Evolutionary conservation across 1,140 invertebrate species (phyloP), one percentile per base, ranked within the genome.

Genomic region (Pachyrhynchus sulphureomaculatus): DNA sequence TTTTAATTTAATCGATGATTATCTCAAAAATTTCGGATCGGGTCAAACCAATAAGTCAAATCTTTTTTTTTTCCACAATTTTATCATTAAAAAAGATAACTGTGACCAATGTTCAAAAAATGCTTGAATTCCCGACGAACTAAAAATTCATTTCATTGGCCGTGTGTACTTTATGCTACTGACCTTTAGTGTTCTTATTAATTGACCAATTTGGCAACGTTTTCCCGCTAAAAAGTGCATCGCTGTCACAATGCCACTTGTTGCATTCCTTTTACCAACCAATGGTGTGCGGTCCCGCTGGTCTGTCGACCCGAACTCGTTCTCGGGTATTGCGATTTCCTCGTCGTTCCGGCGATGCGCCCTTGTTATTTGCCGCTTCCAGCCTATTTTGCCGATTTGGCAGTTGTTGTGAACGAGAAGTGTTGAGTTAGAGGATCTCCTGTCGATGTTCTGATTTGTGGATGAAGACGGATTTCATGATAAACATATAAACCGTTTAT

Each of bases 291-390:
- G 57, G 47, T 52, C 57, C 36, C 47, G 49, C 49, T 36, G 42
- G 36, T 51, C 23, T 39, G 44, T 49, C 45, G 48, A 42, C 49
- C 58, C 48, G 48, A 61, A 20, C 41, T 47, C 47, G 57, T 17
- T 59, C 57, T 59, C 57, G 34, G 44, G 37, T 34, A 59, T 51
- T 51, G 48, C 58, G 58, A 61, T 61, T 61, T 61, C 58, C 48
- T 52, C 58, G 45, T 49, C 56, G 56, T 59, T 59, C 32, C 58
- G 58, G 49, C 58, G 49, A 61, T 61, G 58, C 58, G 58, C 48
- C 44, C 57, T 60, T 60, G 55, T 58, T 58, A 58, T 58, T 58
- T 58, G 47, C 58, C 58, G 58, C 49, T 61, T 61, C 49, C 58
- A 61, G 58, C 42, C 58, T 61, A 52, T 49, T 61, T 61, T 48